Evolutionary conservation across 2,797 vertebrate species (phyloP), one percentile per base, ranked within the genome.

Genomic region (Poecile montanus): DNA sequence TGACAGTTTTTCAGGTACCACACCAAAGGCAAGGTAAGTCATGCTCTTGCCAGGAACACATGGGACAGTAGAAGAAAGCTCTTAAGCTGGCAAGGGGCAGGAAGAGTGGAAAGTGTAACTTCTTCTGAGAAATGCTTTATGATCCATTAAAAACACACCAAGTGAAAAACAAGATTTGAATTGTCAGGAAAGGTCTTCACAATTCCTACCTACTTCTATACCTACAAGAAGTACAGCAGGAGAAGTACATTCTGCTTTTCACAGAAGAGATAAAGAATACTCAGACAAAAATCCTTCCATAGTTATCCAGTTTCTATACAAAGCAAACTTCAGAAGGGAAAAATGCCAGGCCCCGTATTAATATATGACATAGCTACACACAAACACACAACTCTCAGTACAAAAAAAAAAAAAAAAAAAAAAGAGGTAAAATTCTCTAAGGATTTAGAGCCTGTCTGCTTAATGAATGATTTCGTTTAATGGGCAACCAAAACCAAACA

Each of bases 381-480:
- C 6, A 75, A 83, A 83, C n/a, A 81, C 23, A 84, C 12, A 77
- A 72, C 44, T 18, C 0, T 2, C 32, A 32, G 42, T 30, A 71
- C 36, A 85, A 90, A 90, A 81, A 81, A 48, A 91, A 38, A 38
- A 10, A 40, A 40, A 13, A 40, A 40, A 40, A 40, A 40, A 40
- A 40, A 40, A 13, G 13, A 40, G 21, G 15, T 26, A 48, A 78
- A 89, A 94, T 88, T 88, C n/a, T 62, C 73, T 70, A 88, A 91
- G 53, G 56, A 88, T 70, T 95, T 74, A 71, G 47, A 81, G 70
- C 40, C 40, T 76, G 32, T 29, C 30, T 91, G 73, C 70, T 88
- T 92, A 83, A 83, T 30, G 40, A 92, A 81, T 79, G 13, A 79
- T 85, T 76, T 84, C 16, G 30, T 76, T 94, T 85, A 90, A 76